Conservation (phyloP, 2,888 invertebrate genomes). For the Agrochola circellaris region DNA sequence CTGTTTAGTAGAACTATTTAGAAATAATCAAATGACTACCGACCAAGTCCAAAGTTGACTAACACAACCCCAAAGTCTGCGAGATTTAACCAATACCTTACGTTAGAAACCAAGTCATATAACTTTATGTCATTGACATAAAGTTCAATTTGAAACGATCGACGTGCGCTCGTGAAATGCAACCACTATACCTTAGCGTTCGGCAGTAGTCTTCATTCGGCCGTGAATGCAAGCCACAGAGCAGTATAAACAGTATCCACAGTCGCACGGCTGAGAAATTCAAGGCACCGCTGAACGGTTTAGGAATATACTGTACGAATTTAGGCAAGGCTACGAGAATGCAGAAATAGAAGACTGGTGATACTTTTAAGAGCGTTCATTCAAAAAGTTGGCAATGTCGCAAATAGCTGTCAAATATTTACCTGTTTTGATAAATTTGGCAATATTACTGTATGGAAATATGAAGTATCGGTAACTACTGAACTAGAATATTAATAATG, state of each 20-base stretch:
- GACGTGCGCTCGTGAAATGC: background rate
- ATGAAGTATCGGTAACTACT: too few species aligned
- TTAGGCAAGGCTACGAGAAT: background rate
- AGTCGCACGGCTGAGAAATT: conserved; percentile 25
- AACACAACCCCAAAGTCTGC: background rate
- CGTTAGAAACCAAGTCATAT: background rate
- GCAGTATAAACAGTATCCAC: conserved; percentile 24
- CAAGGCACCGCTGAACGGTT: background rate
- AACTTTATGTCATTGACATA: background rate
- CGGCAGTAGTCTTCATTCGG: conserved; percentile 4
- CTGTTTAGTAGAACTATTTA: background rate
- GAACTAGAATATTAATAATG: too few species aligned
- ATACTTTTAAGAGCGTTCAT: background rate
- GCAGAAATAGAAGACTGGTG: background rate
- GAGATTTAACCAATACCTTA: background rate
- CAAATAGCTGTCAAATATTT: too few species aligned
- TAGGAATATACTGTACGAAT: background rate
- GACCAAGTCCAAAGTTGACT: conserved; percentile 1
- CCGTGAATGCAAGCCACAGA: conserved; percentile 35
- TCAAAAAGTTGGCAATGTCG: too few species aligned
- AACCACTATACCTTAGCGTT: background rate
- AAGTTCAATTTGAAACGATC: conserved; percentile 17
- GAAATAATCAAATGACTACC: conserved; percentile 17
- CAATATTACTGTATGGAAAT: too few species aligned
- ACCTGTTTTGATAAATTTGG: too few species aligned